These are phyloP conservation scores for Malacosoma neustria DNA, from an alignment of 2,888 invertebrate genomes.

Conservation along the genomic window DNA sequence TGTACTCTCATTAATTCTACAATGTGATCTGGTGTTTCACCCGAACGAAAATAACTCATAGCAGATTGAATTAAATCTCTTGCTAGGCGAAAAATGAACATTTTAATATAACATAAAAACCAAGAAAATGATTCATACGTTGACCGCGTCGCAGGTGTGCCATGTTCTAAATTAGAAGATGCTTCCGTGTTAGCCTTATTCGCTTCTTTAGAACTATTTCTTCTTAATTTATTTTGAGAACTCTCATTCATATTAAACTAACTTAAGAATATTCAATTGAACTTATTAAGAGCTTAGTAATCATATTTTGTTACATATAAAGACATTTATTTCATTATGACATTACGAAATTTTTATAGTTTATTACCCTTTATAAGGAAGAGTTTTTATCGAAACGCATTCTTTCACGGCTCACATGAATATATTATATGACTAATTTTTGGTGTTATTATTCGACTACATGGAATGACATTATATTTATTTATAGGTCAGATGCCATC, in stretches of 20 bases:
- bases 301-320: too few species aligned
- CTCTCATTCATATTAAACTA: constrained; percentile 39
- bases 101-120: constrained; percentile 40
- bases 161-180: constrained; percentile 25
- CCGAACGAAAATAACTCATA: constrained; percentile 31
- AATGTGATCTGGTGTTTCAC: constrained; percentile 40
- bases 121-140: constrained; percentile 53
- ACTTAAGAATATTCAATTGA: constrained; percentile 10
- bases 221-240: constrained; percentile 30
- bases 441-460: too few species aligned
- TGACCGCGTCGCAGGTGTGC: constrained; percentile 22
- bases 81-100: constrained; percentile 40
- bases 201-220: constrained; percentile 20
- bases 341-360: too few species aligned
- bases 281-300: too few species aligned
- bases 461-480: too few species aligned
- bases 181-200: constrained; percentile 21
- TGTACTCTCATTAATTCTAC: constrained; percentile 39
- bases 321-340: too few species aligned
- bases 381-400: too few species aligned
- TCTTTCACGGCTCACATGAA: too few species aligned
- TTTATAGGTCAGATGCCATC: too few species aligned
- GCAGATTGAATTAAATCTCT: constrained; percentile 38
- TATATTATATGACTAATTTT: too few species aligned
- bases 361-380: too few species aligned